A percentile compares a stretch with the other conserved stretches of the same genome.
phyloP scores from a whole-genome alignment of 2,888 invertebrate genomes.

The Mythimna loreyi region DNA sequence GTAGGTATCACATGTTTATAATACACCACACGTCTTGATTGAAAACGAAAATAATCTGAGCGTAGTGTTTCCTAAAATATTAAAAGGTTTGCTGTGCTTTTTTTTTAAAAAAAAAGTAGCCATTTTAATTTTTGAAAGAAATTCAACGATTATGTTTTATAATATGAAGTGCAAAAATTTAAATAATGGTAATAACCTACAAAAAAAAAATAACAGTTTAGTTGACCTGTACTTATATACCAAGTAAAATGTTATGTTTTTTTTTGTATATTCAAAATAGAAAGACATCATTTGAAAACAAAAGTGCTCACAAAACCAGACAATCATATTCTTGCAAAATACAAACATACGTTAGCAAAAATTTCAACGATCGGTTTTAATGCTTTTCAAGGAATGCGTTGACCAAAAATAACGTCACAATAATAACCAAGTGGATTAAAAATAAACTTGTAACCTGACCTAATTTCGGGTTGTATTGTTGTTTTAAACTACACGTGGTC shows the following conservation, averaged over 20 bases:
- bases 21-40: constrained; percentile 41
- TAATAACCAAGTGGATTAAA: constrained; percentile 47
- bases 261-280: too few relatives aligned
- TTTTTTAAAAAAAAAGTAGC: too few relatives aligned
- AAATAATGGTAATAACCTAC: not conserved
- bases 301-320: constrained; percentile 8
- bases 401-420: constrained; percentile 36
- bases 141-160: too few relatives aligned
- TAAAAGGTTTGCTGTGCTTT: not conserved
- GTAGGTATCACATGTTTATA: constrained; percentile 16
- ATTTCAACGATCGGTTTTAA: constrained; percentile 21
- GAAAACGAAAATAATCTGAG: constrained; percentile 48
- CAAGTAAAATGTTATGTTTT: too few relatives aligned
- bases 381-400: constrained; percentile 43
- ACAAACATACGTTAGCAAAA: constrained; percentile 9
- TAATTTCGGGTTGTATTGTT: constrained; percentile 66
- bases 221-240: too few relatives aligned
- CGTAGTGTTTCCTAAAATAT: constrained; percentile 49
- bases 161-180: not conserved
- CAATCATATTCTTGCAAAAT: not conserved
- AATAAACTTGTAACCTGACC: constrained; percentile 66
- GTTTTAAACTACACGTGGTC: constrained; percentile 65
- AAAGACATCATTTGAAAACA: too few relatives aligned
- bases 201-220: too few relatives aligned
- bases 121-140: not conserved